Evolutionary conservation across 1,140 invertebrate genomes (phyloP).

Genomic region (Saxidomus purpurata): DNA sequence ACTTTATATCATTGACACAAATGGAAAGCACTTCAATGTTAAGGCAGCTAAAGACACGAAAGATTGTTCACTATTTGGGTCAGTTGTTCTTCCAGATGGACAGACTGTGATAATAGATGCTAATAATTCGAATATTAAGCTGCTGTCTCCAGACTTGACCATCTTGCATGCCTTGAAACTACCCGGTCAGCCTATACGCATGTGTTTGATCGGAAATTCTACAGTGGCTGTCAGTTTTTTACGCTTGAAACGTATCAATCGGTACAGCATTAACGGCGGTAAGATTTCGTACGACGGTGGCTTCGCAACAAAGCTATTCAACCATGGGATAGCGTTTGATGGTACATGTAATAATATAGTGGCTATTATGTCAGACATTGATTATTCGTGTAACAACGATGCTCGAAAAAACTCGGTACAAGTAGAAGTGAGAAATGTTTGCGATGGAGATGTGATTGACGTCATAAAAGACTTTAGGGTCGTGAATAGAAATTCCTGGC

Average conservation of each 20-base stretch:
- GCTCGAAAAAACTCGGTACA: background rate
- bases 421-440: background rate
- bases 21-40: background rate
- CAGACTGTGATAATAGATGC: background rate
- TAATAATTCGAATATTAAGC: background rate
- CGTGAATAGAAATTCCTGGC: background rate
- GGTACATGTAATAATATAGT: background rate
- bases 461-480: background rate
- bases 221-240: background rate
- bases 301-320: background rate
- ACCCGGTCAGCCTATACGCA: background rate
- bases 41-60: background rate
- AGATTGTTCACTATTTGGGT: background rate
- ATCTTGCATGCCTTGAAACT: background rate
- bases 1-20: background rate
- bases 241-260: background rate
- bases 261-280: background rate
- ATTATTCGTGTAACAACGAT: background rate
- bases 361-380: background rate
- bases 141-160: background rate
- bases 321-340: background rate
- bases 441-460: background rate
- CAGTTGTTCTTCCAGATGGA: background rate
- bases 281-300: background rate
- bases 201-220: background rate